Percentiles rank a stretch among this genome's conserved stretches.
These are phyloP conservation scores for Myxocyprinus asiaticus DNA, from an alignment of 2,113 vertebrate genomes.

Conservation along the genomic window DNA sequence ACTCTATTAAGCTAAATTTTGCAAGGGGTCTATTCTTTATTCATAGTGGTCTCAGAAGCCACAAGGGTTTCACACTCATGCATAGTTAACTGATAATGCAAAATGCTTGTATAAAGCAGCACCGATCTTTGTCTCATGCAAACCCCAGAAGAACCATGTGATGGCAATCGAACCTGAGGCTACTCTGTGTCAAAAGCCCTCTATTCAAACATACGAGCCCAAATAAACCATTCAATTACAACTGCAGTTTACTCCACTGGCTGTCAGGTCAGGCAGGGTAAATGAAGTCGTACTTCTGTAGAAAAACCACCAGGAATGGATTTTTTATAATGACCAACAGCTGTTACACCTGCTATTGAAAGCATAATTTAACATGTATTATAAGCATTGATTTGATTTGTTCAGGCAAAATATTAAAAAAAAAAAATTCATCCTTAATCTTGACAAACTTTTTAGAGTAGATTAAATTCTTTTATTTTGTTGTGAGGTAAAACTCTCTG, in stretches of 20 bases:
- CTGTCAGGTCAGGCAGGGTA: conserved; percentile 61
- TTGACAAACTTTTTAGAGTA: background rate
- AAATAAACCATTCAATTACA: conserved; percentile 45
- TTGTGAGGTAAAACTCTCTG: no score
- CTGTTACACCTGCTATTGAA: conserved; percentile 70
- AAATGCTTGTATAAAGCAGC: conserved; percentile 56
- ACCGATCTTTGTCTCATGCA: conserved; percentile 55
- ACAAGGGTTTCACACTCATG: conserved; percentile 50
- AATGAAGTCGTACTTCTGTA: conserved; percentile 36
- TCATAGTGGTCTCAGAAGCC: conserved; percentile 48
- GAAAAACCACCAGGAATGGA: background rate
- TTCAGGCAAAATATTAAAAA: conserved; percentile 66
- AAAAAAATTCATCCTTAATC: conserved; percentile 2
- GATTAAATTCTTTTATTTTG: background rate
- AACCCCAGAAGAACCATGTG: conserved; percentile 43
- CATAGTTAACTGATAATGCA: conserved; percentile 58
- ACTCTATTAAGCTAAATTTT: conserved; percentile 50
- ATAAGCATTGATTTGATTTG: conserved; percentile 71
- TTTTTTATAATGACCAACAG: conserved; percentile 66
- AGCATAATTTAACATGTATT: conserved; percentile 66
- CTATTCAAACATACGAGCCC: conserved; percentile 46
- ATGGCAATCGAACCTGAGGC: conserved; percentile 49
- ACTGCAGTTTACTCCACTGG: conserved; percentile 22
- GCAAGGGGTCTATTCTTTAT: conserved; percentile 50
- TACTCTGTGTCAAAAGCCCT: conserved; percentile 54